Conservation (phyloP, 2,888 invertebrate genomes). For the Antheraea yamamai region DNA sequence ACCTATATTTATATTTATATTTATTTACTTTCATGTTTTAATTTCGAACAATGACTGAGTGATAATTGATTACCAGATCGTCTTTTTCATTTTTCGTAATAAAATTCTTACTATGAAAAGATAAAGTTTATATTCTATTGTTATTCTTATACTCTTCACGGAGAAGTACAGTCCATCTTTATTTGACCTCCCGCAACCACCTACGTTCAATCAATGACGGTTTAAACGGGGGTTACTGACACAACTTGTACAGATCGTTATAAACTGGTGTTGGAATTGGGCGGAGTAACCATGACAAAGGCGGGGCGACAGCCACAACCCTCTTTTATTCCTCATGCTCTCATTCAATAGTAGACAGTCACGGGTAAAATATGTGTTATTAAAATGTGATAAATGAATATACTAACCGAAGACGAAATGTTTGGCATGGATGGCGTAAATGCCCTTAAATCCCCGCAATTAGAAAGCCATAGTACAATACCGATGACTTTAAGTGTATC, state of each 20-base stretch:
- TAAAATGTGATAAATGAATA: constrained; percentile 22
- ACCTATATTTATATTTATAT: no score
- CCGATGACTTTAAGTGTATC: constrained; percentile 49
- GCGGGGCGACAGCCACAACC: constrained; percentile 29
- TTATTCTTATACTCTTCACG: not conserved
- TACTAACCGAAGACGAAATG: constrained; percentile 27
- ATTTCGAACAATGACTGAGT: not conserved
- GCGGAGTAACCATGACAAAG: constrained; percentile 26
- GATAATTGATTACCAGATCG: not conserved
- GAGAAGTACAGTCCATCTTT: not conserved
- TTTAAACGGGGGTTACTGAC: not conserved
- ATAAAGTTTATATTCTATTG: not conserved
- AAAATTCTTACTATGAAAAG: not conserved
- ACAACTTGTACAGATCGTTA: constrained; percentile 19
- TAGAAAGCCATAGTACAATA: constrained; percentile 42
- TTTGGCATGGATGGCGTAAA: constrained; percentile 56
- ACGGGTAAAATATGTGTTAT: constrained; percentile 23
- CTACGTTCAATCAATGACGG: not conserved
- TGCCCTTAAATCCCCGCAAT: constrained; percentile 41
- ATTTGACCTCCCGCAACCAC: constrained; percentile 22
- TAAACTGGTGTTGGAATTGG: constrained; percentile 26
- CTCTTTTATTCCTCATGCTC: constrained; percentile 18
- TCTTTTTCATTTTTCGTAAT: not conserved
- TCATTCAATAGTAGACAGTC: constrained; percentile 20
- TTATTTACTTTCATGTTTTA: not conserved